Conservation (phyloP, 1,140 invertebrate species). For the Wiebesia pumilae region DNA sequence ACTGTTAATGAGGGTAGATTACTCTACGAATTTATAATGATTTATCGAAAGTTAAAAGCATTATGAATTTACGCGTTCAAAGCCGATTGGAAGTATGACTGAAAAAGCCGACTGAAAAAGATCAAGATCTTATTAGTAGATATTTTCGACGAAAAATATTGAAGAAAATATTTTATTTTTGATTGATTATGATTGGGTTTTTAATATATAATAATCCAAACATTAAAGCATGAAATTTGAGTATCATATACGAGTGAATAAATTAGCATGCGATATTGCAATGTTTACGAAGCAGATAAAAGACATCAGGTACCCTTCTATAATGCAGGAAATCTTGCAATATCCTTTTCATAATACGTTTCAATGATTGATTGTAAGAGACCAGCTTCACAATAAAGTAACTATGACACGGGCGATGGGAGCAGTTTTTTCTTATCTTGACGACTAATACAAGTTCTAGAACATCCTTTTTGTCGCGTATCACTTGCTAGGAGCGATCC, state of each 20-base stretch:
- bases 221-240: background rate
- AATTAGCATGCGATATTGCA: background rate
- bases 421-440: background rate
- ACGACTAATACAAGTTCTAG: background rate
- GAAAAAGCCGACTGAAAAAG: no score
- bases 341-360: background rate
- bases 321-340: background rate
- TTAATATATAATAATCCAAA: background rate
- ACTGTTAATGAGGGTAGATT: constrained; percentile 55
- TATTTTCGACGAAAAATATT: background rate
- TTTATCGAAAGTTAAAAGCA: constrained; percentile 57
- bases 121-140: background rate
- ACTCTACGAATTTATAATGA: constrained; percentile 59
- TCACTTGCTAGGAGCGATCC: background rate
- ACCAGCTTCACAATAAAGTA: constrained; percentile 7
- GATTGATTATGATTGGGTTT: constrained; percentile 26
- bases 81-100: constrained; percentile 20
- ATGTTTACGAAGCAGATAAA: background rate
- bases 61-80: constrained; percentile 1
- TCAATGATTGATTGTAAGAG: background rate
- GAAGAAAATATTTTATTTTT: background rate
- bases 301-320: background rate
- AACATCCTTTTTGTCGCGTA: background rate
- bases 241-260: constrained; percentile 2
- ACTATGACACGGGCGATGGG: background rate